Base-by-base conservation (phyloP, 2,113 vertebrate genomes). In the Rana temporaria region DNA sequence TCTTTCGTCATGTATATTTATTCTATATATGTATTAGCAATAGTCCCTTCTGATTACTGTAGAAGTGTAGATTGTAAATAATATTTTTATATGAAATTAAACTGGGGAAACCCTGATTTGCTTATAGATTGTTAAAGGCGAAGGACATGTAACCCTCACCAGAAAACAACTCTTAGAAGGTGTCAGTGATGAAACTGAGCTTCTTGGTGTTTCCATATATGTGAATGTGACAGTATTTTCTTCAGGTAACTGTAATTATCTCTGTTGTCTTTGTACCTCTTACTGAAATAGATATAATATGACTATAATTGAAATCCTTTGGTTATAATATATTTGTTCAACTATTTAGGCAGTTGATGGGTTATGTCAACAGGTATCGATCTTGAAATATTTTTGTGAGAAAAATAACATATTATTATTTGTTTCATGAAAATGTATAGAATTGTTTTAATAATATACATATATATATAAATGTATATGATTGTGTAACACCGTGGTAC, bases 201-300 rank as follows among this genome's bases (percentile, higher is more conserved):
- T 64, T 12, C 6, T 77, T 11, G 74, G 74, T 26, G 19, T 38
- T 26, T 64, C 20, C 38, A 77, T 77, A 42, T 77, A 76, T 77
- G 59, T 38, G 20, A 77, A 77, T 52, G 60, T 77, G 3, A 77
- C 74, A 64, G 74, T 77, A 34, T 77, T 77, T 38, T 77, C 74
- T 42, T 6, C 59, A 48, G 74, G 74, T 77, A 24, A 48, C 20
- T 69, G 2, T 19, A 20, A 63, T 0, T 63, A 3, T 63, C 4
- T 15, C 24, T 63, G 11, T 63, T 63, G 9, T 1, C 14, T 24
- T 20, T 63, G 60, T 63, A 15, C 11, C 12, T 2, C 2, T 63
- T 24, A 14, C 4, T 63, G 11, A 48, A 14, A 48, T 48, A 48
- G 42, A 48, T 11, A 48, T 12, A 48, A 11, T 1, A 12, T 48